These are phyloP conservation scores for Drosophila kanekoi DNA, from an alignment of 2,888 invertebrate species.

Conservation along the genomic window DNA sequence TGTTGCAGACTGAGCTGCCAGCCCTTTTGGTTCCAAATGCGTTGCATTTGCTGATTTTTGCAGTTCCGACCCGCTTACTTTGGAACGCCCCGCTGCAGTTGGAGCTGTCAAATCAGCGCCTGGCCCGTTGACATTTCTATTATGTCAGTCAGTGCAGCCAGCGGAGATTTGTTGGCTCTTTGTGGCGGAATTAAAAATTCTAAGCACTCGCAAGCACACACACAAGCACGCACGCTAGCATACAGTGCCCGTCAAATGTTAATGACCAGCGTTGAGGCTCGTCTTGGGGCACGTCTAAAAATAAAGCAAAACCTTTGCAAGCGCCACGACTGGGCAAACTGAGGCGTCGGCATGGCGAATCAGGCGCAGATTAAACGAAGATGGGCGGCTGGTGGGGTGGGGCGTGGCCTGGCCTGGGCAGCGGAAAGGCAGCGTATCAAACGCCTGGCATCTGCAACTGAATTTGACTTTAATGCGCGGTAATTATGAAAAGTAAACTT, in stretches of 20 bases:
- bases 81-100: slow-evolving; percentile 10
- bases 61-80: not conserved
- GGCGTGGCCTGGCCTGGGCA: not conserved
- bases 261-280: slow-evolving; percentile 62
- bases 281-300: slow-evolving; percentile 46
- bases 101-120: slow-evolving; percentile 70
- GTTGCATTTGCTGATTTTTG: not conserved
- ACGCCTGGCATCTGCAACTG: slow-evolving; percentile 60
- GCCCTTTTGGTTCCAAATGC: slow-evolving; percentile 9
- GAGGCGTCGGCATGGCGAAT: slow-evolving; percentile 69
- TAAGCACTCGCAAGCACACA: slow-evolving; percentile 47
- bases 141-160: slow-evolving; percentile 75
- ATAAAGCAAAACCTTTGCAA: slow-evolving; percentile 37
- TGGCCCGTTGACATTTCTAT: slow-evolving; percentile 77
- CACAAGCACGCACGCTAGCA: slow-evolving; percentile 6
- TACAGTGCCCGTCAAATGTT: slow-evolving; percentile 62
- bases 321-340: slow-evolving; percentile 40
- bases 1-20: not conserved
- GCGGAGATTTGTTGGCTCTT: slow-evolving; percentile 9
- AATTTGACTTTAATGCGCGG: slow-evolving; percentile 73
- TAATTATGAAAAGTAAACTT: slow-evolving; percentile 75
- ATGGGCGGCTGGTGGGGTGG: not conserved
- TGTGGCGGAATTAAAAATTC: slow-evolving; percentile 64
- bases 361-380: slow-evolving; percentile 59
- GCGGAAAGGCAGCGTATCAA: slow-evolving; percentile 40